Conservation (phyloP, 2,888 invertebrate genomes). For the Nomada goodeniana region DNA sequence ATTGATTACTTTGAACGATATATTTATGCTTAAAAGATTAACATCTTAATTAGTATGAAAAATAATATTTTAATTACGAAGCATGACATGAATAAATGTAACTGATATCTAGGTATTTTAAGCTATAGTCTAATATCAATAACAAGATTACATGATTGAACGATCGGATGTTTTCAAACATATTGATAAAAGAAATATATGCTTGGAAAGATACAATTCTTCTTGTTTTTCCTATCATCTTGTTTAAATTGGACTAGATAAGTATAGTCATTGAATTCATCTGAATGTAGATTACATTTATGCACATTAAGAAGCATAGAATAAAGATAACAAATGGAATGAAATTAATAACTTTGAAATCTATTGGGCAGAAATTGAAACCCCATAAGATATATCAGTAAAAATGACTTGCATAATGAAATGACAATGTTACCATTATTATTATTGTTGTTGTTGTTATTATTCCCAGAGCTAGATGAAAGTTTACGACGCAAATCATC, state of each 20-base stretch:
- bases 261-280: too few species aligned
- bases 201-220: too few species aligned
- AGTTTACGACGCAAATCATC: conserved; percentile 94
- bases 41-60: not conserved
- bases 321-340: too few species aligned
- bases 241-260: too few species aligned
- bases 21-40: not conserved
- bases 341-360: too few species aligned
- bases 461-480: conserved; percentile 85
- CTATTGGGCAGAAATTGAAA: not conserved
- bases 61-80: not conserved
- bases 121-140: not conserved
- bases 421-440: conserved; percentile 51
- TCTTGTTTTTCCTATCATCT: too few species aligned
- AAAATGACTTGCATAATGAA: not conserved
- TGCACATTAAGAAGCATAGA: too few species aligned
- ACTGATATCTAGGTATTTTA: not conserved
- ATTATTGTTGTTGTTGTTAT: conserved; percentile 70
- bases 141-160: too few species aligned
- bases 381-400: not conserved
- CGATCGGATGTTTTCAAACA: not conserved
- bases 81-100: not conserved
- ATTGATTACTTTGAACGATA: not conserved
- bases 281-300: too few species aligned
- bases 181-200: not conserved